Evolutionary conservation across 2,113 vertebrate genomes (phyloP), one percentile per base, ranked within the genome.

Genomic region (Verasper variegatus): DNA sequence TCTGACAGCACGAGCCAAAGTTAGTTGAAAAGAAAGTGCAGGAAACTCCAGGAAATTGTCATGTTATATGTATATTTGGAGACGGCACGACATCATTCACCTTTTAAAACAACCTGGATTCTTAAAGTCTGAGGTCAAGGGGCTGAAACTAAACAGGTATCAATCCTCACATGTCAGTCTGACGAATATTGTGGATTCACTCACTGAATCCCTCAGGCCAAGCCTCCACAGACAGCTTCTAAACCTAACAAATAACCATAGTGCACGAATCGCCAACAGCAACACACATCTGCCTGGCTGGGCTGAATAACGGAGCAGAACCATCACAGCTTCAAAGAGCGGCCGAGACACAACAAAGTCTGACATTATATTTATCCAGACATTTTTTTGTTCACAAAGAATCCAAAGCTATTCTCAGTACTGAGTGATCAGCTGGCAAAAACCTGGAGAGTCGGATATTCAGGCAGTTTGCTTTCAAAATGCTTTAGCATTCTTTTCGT

Each of bases 191-290:
- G 74, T 24, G 64, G 72, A 74, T 76, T 67, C 70, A 47, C 69
- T 58, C 26, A 0, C 45, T 47, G 76, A 58, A 58, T 76, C 51
- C 51, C 76, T 76, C 47, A 0, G 65, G 42, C 83, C 37, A 18
- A 61, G 67, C 69, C 65, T 70, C 49, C 55, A 60, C 37, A 82
- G 82, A 90, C 60, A 74, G 62, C 76, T 80, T 84, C 83, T 70
- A 60, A 84, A 69, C 62, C 66, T 85, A 88, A 89, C 88, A 91
- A 91, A 91, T 68, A 81, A 80, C 75, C 85, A 35, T 49, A 67
- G 63, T 76, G 71, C 74, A 62, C 66, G 45, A 65, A 80, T 69
- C 20, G 67, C 74, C 86, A 81, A 68, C 76, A 85, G 81, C 77
- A 77, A 84, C 84, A 74, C 69, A 76, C 87, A 86, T 89, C 85